Evolutionary conservation across 2,797 vertebrate genomes (phyloP).

Genomic region (Pogonophryne albipinna): DNA sequence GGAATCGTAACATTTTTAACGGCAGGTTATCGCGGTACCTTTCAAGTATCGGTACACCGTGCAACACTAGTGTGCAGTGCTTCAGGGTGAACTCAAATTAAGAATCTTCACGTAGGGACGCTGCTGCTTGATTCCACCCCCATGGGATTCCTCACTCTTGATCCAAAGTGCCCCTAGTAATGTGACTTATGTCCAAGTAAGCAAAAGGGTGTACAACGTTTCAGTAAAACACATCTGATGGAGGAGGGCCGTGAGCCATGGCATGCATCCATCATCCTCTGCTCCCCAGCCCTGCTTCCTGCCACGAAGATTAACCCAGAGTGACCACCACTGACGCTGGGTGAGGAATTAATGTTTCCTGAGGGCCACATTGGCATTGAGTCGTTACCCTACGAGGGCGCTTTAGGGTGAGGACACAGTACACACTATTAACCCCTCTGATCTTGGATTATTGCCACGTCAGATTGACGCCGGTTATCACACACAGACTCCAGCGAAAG

Average conservation of each 20-base stretch:
- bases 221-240: constrained; percentile 20
- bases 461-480: constrained; percentile 42
- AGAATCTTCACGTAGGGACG: constrained; percentile 43
- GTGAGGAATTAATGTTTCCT: constrained; percentile 60
- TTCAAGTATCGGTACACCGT: too few relatives aligned
- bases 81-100: constrained; percentile 43
- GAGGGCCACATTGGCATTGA: constrained; percentile 29
- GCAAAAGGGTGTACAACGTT: constrained; percentile 24
- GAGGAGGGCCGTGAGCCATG: constrained; percentile 21
- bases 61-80: constrained; percentile 10
- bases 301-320: constrained; percentile 51
- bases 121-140: constrained; percentile 19
- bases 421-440: constrained; percentile 78
- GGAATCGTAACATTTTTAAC: too few relatives aligned
- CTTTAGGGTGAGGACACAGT: constrained; percentile 52
- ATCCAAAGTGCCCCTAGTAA: constrained; percentile 9
- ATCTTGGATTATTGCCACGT: constrained; percentile 58
- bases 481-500: constrained; percentile 25
- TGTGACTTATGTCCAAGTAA: constrained; percentile 16
- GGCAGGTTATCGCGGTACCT: too few relatives aligned
- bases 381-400: constrained; percentile 31
- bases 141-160: background rate
- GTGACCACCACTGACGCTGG: constrained; percentile 39
- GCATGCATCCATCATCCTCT: constrained; percentile 52
- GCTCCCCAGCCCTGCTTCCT: constrained; percentile 30